phyloP scores from a whole-genome alignment of 1,140 invertebrate species.

The Orchestia grillus region DNA sequence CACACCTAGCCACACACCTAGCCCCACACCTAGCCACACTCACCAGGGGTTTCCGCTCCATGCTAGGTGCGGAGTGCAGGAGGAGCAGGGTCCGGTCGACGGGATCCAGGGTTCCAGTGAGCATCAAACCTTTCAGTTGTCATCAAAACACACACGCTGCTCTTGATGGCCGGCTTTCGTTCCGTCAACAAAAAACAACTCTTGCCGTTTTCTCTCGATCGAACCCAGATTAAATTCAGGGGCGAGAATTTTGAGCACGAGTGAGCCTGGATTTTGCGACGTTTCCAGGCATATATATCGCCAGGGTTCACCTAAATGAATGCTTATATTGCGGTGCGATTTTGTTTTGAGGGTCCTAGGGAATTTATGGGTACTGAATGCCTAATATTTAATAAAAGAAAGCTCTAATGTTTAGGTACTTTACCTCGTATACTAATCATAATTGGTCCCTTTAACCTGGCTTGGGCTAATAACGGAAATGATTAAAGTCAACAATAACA shows the following conservation, averaged over 20 bases:
- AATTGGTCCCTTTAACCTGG: neutral
- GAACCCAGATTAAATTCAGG: neutral
- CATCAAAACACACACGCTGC: neutral
- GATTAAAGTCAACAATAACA: neutral
- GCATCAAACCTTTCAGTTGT: neutral
- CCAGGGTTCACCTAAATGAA: neutral
- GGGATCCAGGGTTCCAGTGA: neutral
- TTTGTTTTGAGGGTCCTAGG: neutral
- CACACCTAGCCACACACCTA: no score
- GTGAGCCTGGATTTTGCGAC: no score
- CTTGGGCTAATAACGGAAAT: neutral
- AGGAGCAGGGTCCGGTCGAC: neutral
- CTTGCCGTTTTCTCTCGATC: neutral
- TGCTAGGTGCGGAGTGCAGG: neutral
- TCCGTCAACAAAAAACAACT: neutral
- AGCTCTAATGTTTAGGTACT: neutral
- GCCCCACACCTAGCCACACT: neutral
- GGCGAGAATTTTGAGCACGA: neutral
- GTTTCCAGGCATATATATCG: neutral
- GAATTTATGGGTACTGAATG: neutral
- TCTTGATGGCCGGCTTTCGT: neutral
- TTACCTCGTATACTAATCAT: neutral
- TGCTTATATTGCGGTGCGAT: neutral
- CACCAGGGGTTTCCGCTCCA: conserved; percentile 37
- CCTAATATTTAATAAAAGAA: neutral